These are phyloP conservation scores for Andrena marginata DNA, from an alignment of 2,888 invertebrate species.

Conservation along the genomic window DNA sequence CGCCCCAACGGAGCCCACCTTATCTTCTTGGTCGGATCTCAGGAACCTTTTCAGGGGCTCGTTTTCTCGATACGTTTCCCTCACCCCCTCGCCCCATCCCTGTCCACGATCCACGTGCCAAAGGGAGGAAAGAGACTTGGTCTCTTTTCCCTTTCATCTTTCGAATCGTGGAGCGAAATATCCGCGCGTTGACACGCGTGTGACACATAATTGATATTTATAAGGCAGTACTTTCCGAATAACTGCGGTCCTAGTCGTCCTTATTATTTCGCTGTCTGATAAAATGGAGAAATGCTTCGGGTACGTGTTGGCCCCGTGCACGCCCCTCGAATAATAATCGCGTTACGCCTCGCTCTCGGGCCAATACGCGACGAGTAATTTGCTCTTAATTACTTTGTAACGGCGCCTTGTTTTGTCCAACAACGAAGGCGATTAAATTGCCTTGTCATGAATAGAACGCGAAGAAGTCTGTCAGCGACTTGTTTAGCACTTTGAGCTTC, in stretches of 20 bases:
- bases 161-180: neutral
- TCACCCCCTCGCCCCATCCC: neutral
- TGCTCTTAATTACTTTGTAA: constrained; percentile 34
- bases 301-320: neutral
- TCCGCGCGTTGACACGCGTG: constrained; percentile 12
- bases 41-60: constrained; percentile 59
- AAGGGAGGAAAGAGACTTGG: constrained; percentile 7
- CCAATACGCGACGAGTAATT: constrained; percentile 26
- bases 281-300: constrained; percentile 29
- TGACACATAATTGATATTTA: constrained; percentile 43
- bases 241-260: constrained; percentile 4
- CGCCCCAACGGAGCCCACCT: constrained; percentile 57
- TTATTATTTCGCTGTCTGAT: constrained; percentile 24
- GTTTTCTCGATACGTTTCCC: constrained; percentile 63
- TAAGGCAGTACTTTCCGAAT: constrained; percentile 8
- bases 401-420: constrained; percentile 14
- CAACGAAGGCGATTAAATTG: constrained; percentile 27
- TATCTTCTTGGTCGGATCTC: constrained; percentile 63
- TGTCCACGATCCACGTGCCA: constrained; percentile 28
- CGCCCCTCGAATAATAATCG: constrained; percentile 16
- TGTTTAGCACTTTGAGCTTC: neutral
- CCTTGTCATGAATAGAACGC: constrained; percentile 8
- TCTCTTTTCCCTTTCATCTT: constrained; percentile 24
- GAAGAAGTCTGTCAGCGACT: neutral
- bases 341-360: constrained; percentile 5